Evolutionary conservation across 2,113 vertebrate genomes (phyloP), one percentile per base, ranked within the genome.

Genomic region (Probosciger aterrimus): DNA sequence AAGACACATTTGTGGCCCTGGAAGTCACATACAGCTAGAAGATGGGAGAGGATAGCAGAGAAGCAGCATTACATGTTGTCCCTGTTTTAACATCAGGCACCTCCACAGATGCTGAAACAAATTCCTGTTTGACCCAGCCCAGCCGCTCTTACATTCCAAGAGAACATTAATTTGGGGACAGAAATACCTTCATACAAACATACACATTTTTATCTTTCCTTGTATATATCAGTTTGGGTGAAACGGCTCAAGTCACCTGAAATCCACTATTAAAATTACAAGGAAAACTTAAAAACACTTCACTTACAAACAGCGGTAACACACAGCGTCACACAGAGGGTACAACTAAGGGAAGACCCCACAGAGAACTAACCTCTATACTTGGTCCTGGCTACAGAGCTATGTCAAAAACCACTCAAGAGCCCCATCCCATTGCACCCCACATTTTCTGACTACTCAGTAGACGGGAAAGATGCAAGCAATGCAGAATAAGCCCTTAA

Each of bases 401-500:
- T 33, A 15, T 23, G 28, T 18, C 59, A 65, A 88, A 82, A 92
- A 46, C 1, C 30, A 28, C 15, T 39, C 35, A 6, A 62, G 49
- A 70, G 27, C 14, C 44, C 31, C 44, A 63, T 44, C 5, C 44
- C 59, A n/a, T 10, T 12, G 41, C 30, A 50, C 37, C 67, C 90
- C 59, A 41, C 23, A 0, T 60, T 92, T 91, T 52, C 49, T 49
- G 41, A 14, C 70, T 53, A 41, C 59, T 96, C 85, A 92, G 59
- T 68, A 95, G 63, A 59, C 30, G 0, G 37, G 27, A 73, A 88
- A 96, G 53, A 86, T 64, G 55, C 79, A 93, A 86, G 39, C 75
- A 63, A 49, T 46, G 55, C 85, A 90, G 63, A 80, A 84, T 22
- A 37, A 91, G 53, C 41, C 50, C 68, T 77, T 82, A 88, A 82